Conservation (phyloP, 2,888 invertebrate species). For the Rhynchonema sp. region DNA sequence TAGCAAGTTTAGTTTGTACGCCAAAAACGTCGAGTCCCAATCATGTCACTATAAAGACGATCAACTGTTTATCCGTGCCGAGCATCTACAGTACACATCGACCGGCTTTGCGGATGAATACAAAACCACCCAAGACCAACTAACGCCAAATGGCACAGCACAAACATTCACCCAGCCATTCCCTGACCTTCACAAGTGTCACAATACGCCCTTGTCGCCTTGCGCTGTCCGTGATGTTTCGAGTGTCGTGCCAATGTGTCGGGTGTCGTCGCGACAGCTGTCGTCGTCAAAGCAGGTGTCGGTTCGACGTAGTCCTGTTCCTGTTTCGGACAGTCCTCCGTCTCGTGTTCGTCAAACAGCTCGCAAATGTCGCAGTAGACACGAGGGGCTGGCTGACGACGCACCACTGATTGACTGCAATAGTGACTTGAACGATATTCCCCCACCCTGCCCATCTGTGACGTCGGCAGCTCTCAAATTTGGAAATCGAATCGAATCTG, state of each 20-base stretch:
- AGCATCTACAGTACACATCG: too few species aligned
- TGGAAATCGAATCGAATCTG: too few species aligned
- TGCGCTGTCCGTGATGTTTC: conserved; percentile 31
- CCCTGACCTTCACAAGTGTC: conserved; percentile 64
- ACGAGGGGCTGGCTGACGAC: conserved; percentile 45
- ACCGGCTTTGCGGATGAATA: too few species aligned
- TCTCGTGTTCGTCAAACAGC: conserved; percentile 83
- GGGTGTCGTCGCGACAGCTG: not conserved
- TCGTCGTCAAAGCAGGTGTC: not conserved
- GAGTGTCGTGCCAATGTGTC: conserved; percentile 30
- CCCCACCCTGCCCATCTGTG: too few species aligned
- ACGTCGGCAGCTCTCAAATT: too few species aligned
- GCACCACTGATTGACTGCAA: too few species aligned
- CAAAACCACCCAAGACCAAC: too few species aligned
- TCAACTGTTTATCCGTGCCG: too few species aligned
- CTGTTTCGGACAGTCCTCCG: conserved; percentile 66
- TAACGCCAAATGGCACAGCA: not conserved
- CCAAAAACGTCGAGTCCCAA: not conserved
- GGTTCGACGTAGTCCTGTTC: not conserved
- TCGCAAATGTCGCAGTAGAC: conserved; percentile 94
- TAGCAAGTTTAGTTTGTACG: too few species aligned
- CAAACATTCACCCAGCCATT: not conserved
- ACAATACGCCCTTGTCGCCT: conserved; percentile 54
- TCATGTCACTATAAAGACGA: not conserved
- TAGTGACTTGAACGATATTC: too few species aligned